phyloP scores from a whole-genome alignment of 2,888 invertebrate genomes.

The Blastobasis lacticolella region DNA sequence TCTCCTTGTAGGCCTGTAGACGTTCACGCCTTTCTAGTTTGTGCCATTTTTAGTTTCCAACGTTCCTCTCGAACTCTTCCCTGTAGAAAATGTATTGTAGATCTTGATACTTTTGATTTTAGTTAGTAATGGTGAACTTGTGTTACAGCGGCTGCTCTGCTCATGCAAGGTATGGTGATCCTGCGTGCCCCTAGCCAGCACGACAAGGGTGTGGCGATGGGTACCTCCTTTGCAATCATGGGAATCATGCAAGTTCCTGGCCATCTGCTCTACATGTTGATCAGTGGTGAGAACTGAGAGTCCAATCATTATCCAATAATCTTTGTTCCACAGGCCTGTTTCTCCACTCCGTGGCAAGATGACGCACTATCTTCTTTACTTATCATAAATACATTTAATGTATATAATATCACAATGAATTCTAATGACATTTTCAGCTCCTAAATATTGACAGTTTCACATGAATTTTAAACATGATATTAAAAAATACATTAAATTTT shows the following conservation, averaged over 20 bases:
- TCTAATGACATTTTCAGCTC: not conserved
- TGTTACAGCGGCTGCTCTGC: constrained; percentile 41
- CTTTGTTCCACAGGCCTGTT: not conserved
- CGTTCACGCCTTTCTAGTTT: not conserved
- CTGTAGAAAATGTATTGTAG: not conserved
- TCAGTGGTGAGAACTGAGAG: constrained; percentile 40
- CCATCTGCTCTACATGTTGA: constrained; percentile 42
- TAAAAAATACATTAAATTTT: no score
- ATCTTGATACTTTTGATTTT: not conserved
- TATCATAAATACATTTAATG: not conserved
- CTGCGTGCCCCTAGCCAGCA: constrained; percentile 36
- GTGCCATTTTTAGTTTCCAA: not conserved
- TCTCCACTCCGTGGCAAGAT: not conserved
- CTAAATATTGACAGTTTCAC: not conserved
- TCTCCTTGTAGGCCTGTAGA: not conserved
- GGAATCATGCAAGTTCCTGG: constrained; percentile 40
- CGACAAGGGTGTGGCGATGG: constrained; percentile 48
- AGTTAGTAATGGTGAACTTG: not conserved
- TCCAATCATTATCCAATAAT: not conserved
- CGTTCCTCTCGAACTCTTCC: not conserved
- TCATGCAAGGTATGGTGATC: constrained; percentile 59
- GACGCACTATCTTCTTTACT: not conserved
- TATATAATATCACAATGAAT: not conserved
- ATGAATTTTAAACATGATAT: not conserved
- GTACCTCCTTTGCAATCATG: constrained; percentile 31